Conservation (phyloP, 2,797 vertebrate species). For the Neomorphus geoffroyi region DNA sequence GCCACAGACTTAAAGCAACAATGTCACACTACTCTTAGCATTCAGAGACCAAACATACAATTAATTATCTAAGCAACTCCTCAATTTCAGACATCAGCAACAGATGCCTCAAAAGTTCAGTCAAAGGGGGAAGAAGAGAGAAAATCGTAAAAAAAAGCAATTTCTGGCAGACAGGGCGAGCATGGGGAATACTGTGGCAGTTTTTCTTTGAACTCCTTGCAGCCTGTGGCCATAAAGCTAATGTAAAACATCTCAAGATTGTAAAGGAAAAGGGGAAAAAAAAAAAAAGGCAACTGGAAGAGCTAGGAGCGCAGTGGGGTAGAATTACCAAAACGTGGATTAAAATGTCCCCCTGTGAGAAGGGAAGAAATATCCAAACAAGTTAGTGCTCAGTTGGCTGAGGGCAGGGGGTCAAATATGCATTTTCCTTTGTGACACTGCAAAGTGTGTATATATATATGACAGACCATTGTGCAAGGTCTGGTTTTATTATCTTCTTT, state of each 20-base stretch:
- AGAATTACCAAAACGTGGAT: slow-evolving; percentile 56
- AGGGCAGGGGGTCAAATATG: not conserved
- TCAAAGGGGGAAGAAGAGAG: not conserved
- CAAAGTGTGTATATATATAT: not conserved
- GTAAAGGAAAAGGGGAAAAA: slow-evolving; percentile 31
- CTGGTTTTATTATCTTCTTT: not conserved
- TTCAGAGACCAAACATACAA: not conserved
- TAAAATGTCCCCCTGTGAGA: slow-evolving; percentile 32
- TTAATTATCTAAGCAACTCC: not conserved
- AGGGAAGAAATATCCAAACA: slow-evolving; percentile 13
- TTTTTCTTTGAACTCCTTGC: slow-evolving; percentile 68
- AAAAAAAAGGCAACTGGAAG: not conserved
- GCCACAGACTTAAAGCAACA: not conserved
- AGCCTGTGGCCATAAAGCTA: slow-evolving; percentile 81
- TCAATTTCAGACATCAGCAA: not conserved
- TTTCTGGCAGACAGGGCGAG: slow-evolving; percentile 57
- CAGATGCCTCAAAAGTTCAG: slow-evolving; percentile 6
- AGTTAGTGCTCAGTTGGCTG: not conserved
- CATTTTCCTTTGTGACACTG: slow-evolving; percentile 17
- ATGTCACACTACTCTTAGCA: not conserved
- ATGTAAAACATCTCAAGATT: slow-evolving; percentile 82
- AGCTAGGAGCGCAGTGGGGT: slow-evolving; percentile 44
- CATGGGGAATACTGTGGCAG: slow-evolving; percentile 68
- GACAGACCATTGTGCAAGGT: not conserved
- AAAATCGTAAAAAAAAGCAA: not conserved